Base-by-base conservation (phyloP, 2,797 vertebrate species). In the Onychomys arenicola region DNA sequence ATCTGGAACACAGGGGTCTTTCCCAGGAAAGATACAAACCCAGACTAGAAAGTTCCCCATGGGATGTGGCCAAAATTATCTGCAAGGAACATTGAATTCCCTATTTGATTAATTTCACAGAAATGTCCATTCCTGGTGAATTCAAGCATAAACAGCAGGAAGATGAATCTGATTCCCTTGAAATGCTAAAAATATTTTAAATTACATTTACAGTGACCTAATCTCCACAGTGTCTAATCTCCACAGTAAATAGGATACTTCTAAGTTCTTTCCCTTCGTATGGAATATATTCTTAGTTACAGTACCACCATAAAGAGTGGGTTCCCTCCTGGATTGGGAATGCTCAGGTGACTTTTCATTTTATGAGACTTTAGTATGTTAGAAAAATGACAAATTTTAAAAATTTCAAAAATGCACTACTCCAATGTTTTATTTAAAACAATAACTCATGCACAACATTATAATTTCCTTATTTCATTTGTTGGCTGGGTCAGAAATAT, bases 21-120 rank as follows among this genome's bases (percentile, higher is more conserved):
- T 98, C 96, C 97, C 96, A 97, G 96, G 95, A 97, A 98, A 92
- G 96, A 97, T 49, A n/a, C 97, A 97, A 97, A 91, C 92, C 95
- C 75, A 96, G 97, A 95, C 57, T 52, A 97, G 67, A 97, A 97
- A 98, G 61, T 96, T 98, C 95, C 83, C 92, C 98, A 83, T 87
- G 96, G 98, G 97, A 75, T 73, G 93, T 97, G 69, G 34, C 92
- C 95, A 91, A 91, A 98, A 97, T 92, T 93, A 98, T 98, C 97
- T 98, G 76, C 55, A 95, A 95, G 75, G 77, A 88, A 98, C 82
- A 10, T 32, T 97, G 96, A 91, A 89, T 93, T 98, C 32, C 46
- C 52, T 25, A 63, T 85, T 97, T 98, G 23, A 81, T 97, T 96
- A 97, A 93, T 83, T 97, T 27, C 0, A 34, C 89, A 97, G 95